Percentiles rank a stretch among this genome's conserved stretches.
These are phyloP conservation scores for Siniperca chuatsi DNA, from an alignment of 2,113 vertebrate species.

Conservation along the genomic window DNA sequence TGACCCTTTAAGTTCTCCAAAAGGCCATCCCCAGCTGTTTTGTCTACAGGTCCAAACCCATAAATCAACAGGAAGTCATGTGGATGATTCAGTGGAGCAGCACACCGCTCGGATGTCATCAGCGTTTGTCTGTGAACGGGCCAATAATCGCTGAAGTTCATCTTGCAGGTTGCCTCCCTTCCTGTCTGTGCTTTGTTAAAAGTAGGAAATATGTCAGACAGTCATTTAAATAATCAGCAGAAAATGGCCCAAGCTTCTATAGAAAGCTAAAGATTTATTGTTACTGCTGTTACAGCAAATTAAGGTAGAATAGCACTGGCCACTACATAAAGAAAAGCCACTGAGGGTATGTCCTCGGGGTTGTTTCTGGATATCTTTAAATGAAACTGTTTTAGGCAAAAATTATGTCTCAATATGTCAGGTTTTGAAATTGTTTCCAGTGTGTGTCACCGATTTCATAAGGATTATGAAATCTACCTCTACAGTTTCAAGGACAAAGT, in stretches of 20 bases:
- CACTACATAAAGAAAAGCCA: not conserved
- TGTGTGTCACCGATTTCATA: not conserved
- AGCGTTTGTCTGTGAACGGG: slow-evolving; percentile 1
- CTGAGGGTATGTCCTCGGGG: not conserved
- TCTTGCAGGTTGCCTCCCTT: slow-evolving; percentile 65
- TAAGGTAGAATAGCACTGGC: not conserved
- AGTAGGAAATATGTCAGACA: slow-evolving; percentile 31
- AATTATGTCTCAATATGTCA: not conserved
- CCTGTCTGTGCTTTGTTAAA: slow-evolving; percentile 57
- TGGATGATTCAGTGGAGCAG: slow-evolving; percentile 34
- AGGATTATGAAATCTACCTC: not conserved
- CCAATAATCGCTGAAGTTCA: slow-evolving; percentile 39
- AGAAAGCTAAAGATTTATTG: not conserved
- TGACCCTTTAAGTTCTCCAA: slow-evolving; percentile 43
- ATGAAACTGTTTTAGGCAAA: not conserved
- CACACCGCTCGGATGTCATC: slow-evolving; percentile 53
- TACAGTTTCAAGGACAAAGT: not conserved
- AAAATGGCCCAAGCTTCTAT: not conserved
- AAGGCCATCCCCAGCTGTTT: slow-evolving; percentile 48
- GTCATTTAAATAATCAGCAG: slow-evolving; percentile 40
- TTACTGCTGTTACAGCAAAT: not conserved
- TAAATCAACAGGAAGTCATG: slow-evolving; percentile 56
- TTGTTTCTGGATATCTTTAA: not conserved
- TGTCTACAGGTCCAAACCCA: slow-evolving; percentile 45
- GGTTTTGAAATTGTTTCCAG: not conserved